Conservation (phyloP, 1,140 invertebrate species). For the Apis florea region DNA sequence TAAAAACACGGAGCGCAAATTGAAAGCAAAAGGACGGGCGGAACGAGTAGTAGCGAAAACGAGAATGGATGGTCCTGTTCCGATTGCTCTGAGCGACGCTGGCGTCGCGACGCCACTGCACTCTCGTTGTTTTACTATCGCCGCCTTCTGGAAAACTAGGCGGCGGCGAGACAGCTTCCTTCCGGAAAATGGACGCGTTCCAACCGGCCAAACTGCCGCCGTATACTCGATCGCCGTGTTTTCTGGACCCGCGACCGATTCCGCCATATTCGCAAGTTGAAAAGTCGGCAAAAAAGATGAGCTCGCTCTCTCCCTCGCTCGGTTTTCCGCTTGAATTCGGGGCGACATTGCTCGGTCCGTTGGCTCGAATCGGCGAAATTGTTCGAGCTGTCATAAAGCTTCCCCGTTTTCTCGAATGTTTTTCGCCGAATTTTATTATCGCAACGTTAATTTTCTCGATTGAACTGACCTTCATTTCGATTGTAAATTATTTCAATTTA, state of each 20-base stretch:
- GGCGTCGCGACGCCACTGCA: constrained; percentile 24
- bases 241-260: not conserved
- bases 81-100: constrained; percentile 26
- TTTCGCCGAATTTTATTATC: not conserved
- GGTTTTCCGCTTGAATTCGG: constrained; percentile 27
- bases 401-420: too few relatives aligned
- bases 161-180: constrained; percentile 1
- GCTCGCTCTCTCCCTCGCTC: not conserved
- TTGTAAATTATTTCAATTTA: too few relatives aligned
- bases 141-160: constrained; percentile 8
- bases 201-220: constrained; percentile 20
- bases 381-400: constrained; percentile 5
- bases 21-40: constrained; percentile 22
- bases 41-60: constrained; percentile 11
- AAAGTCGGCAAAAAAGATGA: constrained; percentile 5
- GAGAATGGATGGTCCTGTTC: constrained; percentile 24
- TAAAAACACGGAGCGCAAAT: constrained; percentile 34
- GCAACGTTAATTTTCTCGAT: not conserved
- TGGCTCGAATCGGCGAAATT: not conserved
- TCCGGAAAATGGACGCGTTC: constrained; percentile 43
- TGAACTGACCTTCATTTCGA: not conserved
- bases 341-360: not conserved
- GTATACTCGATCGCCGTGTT: not conserved
- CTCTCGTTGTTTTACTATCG: constrained; percentile 35
- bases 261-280: constrained; percentile 18